Conservation (phyloP, 2,113 vertebrate genomes). For the Channa argus region DNA sequence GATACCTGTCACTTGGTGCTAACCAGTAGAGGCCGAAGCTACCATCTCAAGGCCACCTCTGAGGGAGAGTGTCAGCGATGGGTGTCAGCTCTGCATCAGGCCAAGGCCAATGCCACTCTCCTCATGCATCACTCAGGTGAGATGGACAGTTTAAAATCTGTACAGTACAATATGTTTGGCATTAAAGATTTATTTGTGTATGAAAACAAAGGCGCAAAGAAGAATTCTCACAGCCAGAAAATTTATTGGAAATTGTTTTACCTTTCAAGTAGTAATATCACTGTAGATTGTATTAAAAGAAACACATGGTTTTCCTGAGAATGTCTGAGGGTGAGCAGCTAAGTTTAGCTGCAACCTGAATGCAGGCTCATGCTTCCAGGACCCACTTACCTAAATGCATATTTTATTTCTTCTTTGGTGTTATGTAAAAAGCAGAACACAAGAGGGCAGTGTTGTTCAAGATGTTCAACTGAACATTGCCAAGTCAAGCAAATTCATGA, state of each 20-base stretch:
- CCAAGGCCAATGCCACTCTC: constrained; percentile 89
- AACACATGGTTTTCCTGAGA: background rate
- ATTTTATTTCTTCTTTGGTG: constrained; percentile 23
- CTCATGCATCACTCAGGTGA: constrained; percentile 93
- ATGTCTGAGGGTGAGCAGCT: constrained; percentile 19
- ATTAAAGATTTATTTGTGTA: no score
- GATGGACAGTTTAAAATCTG: background rate
- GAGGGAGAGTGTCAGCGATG: constrained; percentile 94
- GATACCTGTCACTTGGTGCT: constrained; percentile 93
- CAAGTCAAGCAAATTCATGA: background rate
- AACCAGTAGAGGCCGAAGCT: constrained; percentile 90
- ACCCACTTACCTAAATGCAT: constrained; percentile 50
- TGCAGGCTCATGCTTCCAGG: constrained; percentile 33
- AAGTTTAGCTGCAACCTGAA: constrained; percentile 49
- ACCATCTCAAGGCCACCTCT: constrained; percentile 92
- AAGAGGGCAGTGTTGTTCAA: constrained; percentile 61
- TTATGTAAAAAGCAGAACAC: constrained; percentile 38
- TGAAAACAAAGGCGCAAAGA: no score
- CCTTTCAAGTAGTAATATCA: background rate
- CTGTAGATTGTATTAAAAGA: constrained; percentile 10
- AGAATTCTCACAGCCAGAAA: no score
- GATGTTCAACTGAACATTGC: background rate
- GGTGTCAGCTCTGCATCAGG: constrained; percentile 92
- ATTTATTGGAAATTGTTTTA: background rate
- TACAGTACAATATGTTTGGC: no score